Evolutionary conservation across 2,797 vertebrate species (phyloP).

Genomic region (Catostomus latipinnis): DNA sequence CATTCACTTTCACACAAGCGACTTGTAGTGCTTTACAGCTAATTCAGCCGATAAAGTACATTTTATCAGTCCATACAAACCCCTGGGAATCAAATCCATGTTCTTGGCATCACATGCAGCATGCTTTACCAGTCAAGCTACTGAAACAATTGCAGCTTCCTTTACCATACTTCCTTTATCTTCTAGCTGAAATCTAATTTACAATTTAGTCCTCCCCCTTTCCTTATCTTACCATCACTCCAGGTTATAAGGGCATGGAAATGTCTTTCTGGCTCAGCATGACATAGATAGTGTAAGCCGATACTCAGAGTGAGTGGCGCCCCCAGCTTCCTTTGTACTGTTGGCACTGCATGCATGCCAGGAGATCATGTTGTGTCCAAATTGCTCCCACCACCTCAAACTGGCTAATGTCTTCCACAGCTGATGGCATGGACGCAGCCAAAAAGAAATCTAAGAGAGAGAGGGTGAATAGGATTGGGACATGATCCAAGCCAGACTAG

Average conservation of each 20-base stretch:
- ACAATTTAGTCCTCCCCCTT: constrained; percentile 26
- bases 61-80: too few species aligned
- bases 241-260: constrained; percentile 27
- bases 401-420: constrained; percentile 59
- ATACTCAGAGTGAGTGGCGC: constrained; percentile 63
- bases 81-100: too few species aligned
- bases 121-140: too few species aligned
- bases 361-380: constrained; percentile 67
- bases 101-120: too few species aligned
- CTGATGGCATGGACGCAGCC: constrained; percentile 6
- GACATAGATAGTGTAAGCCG: constrained; percentile 60
- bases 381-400: constrained; percentile 61
- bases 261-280: constrained; percentile 44
- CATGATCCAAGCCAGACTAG: background rate
- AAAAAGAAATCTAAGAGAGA: background rate
- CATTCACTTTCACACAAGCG: too few species aligned
- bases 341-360: constrained; percentile 66
- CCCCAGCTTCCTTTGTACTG: constrained; percentile 64
- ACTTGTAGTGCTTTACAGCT: too few species aligned
- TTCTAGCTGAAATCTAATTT: constrained; percentile 41
- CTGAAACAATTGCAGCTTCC: background rate
- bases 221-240: constrained; percentile 29
- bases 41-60: too few species aligned
- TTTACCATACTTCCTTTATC: background rate
- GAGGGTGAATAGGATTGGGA: too few species aligned